Base-by-base conservation (phyloP, 2,888 invertebrate species). In the Drosophila paramelanica region DNA sequence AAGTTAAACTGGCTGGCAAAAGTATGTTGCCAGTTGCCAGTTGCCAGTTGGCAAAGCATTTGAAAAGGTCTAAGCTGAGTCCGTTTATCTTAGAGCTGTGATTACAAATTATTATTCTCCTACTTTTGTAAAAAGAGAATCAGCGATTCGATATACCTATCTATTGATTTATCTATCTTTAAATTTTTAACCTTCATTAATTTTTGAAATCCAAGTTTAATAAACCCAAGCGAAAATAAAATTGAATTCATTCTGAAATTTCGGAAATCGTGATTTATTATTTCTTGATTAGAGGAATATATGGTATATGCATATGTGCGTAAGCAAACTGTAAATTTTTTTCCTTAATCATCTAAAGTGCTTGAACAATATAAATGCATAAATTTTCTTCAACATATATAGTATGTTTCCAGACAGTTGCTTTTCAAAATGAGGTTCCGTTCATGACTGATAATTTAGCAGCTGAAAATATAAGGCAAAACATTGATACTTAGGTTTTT, bases 1-100 rank as follows among this genome's bases (percentile, higher is more conserved):
- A 58, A 67, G 57, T 47, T 36, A 39, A 55, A 58, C 17, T 46
- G 70, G 46, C 55, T 33, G 17, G 17, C 50, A 31, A 39, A 49
- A 47, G 27, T 41, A 20, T 41, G 45, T 53, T 51, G 47, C 27
- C 23, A 53, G 17, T 52, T 51, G 47, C 27, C 23, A 53, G 17
- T 52, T 67, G 51, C 14, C 31, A 31, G 8, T 31, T 31, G 31
- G 8, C 50, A 39, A 55, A 46, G 17, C 25, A 45, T 52, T 62
- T 43, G 43, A 43, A 47, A 10, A 31, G 31, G 31, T 10, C 10
- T 3, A 31, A 31, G 1, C 31, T 31, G 10, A 50, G 45, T 20
- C 51, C 7, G 20, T 52, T 41, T 31, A 5, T 2, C 13, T 13
- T 25, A 41, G 8, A 10, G n/a, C 7, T 49, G n/a, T 10, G 20